Evolutionary conservation across 2,797 vertebrate genomes (phyloP).

Genomic region (Nannoperca obscura): DNA sequence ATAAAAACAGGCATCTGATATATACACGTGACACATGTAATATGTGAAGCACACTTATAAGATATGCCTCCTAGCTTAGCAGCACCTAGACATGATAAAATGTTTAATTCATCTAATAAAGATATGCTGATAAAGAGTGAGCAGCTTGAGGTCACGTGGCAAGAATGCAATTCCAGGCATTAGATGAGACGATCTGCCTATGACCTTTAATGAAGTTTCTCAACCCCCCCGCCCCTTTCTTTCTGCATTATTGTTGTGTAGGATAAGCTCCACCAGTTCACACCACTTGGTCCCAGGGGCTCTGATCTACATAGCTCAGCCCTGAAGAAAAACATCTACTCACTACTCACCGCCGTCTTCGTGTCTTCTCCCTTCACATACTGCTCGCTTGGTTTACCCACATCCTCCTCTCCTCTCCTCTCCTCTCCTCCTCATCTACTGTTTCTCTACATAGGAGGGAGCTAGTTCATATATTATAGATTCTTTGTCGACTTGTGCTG

Average conservation of each 20-base stretch:
- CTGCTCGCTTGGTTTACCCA: neutral
- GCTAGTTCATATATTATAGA: slow-evolving; percentile 79
- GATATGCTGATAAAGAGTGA: neutral
- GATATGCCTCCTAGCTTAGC: neutral
- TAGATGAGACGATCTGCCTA: slow-evolving; percentile 3
- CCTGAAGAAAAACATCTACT: slow-evolving; percentile 61
- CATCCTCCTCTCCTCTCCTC: neutral
- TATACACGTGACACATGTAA: neutral
- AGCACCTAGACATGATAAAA: neutral
- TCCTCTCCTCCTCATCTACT: slow-evolving; percentile 37
- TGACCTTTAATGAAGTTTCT: slow-evolving; percentile 58
- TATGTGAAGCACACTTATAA: neutral
- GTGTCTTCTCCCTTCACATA: neutral
- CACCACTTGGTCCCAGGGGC: slow-evolving; percentile 56
- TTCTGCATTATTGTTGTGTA: slow-evolving; percentile 4
- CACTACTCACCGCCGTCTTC: slow-evolving; percentile 34
- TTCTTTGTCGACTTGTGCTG: slow-evolving; percentile 65
- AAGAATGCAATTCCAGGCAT: slow-evolving; percentile 1
- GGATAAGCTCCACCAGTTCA: slow-evolving; percentile 30
- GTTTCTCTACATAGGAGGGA: slow-evolving; percentile 72
- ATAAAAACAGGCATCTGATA: neutral
- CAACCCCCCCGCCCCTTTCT: neutral
- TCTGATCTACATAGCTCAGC: slow-evolving; percentile 71
- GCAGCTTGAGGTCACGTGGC: neutral
- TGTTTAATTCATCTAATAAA: neutral